Evolutionary conservation across 1,140 invertebrate genomes (phyloP).

Genomic region (Drosophila neocordata): DNA sequence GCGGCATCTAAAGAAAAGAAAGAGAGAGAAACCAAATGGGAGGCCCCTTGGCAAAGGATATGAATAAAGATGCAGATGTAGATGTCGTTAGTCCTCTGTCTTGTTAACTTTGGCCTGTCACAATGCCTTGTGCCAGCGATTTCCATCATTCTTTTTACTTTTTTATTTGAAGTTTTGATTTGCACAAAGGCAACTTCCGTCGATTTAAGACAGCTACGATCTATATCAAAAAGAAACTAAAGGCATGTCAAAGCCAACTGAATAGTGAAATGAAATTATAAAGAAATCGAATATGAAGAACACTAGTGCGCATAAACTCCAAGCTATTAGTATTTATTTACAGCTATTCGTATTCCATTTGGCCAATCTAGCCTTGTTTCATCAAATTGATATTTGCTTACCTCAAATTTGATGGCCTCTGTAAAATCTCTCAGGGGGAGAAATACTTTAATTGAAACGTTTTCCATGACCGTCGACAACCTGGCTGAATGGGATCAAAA

Average conservation of each 20-base stretch:
- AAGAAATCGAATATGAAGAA: too few relatives aligned
- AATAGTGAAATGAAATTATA: not conserved
- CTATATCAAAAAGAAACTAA: not conserved
- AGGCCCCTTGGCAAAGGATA: conserved; percentile 10
- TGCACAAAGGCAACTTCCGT: conserved; percentile 32
- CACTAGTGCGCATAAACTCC: too few relatives aligned
- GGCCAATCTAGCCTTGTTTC: not conserved
- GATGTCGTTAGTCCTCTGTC: conserved; percentile 13
- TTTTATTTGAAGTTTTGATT: conserved; percentile 45
- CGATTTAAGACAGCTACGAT: not conserved
- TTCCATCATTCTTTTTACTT: conserved; percentile 33
- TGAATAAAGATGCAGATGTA: conserved; percentile 10
- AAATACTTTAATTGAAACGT: conserved; percentile 1
- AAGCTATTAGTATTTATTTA: too few relatives aligned
- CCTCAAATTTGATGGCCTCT: not conserved
- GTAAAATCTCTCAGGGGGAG: not conserved
- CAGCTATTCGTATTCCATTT: too few relatives aligned
- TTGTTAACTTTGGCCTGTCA: conserved; percentile 12
- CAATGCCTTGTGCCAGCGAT: conserved; percentile 19
- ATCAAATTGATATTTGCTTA: conserved; percentile 39
- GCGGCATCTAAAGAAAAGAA: conserved; percentile 7
- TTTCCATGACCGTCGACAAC: too few relatives aligned
- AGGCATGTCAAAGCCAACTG: not conserved
- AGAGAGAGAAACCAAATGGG: conserved; percentile 14
- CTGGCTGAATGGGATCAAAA: conserved; percentile 33